These are phyloP conservation scores for Zosterops hypoxanthus DNA, from an alignment of 2,113 vertebrate genomes.

Conservation along the genomic window DNA sequence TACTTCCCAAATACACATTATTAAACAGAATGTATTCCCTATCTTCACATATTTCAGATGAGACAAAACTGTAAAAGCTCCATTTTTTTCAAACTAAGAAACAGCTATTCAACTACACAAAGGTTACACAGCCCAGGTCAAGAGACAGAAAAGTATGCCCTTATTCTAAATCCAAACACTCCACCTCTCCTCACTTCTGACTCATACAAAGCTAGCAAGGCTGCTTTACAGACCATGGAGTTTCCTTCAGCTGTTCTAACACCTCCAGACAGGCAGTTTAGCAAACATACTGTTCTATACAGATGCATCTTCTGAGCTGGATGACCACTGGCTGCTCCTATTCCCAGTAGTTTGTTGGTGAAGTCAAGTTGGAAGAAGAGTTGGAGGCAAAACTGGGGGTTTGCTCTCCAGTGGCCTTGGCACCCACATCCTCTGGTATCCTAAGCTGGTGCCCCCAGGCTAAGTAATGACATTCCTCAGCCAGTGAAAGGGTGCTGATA, in stretches of 20 bases:
- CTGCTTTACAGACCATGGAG: not conserved
- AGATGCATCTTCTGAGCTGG: not conserved
- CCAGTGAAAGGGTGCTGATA: not conserved
- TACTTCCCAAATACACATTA: not conserved
- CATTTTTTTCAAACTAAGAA: not conserved
- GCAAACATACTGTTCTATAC: not conserved
- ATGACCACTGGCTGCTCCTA: not conserved
- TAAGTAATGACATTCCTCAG: fast-evolving
- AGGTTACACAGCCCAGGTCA: not conserved
- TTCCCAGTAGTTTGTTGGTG: not conserved
- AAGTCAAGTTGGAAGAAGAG: not conserved
- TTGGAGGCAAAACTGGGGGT: not conserved
- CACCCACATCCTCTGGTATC: not conserved
- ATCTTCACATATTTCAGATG: not conserved
- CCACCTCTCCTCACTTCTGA: not conserved
- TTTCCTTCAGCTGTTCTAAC: not conserved
- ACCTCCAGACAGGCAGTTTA: not conserved
- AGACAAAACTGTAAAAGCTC: not conserved
- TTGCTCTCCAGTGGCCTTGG: not conserved
- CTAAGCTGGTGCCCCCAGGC: fast-evolving
- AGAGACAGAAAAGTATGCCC: not conserved
- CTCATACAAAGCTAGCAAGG: not conserved
- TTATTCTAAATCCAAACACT: not conserved
- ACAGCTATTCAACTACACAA: not conserved
- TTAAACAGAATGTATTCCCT: not conserved